Evolutionary conservation across 2,797 vertebrate species (phyloP).

Genomic region (Melopsittacus undulatus): DNA sequence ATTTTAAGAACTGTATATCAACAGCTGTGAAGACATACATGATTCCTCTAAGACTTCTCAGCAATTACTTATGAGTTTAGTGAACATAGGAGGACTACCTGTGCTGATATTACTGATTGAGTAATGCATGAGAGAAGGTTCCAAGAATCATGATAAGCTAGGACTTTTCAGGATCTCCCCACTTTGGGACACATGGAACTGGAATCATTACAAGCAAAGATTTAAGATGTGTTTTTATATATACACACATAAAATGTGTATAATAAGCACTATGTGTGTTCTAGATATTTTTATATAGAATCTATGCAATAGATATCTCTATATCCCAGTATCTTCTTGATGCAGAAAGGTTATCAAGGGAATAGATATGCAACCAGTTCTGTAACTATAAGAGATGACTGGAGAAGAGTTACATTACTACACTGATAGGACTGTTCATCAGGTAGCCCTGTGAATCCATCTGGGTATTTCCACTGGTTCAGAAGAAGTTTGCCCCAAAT

Average conservation of each 20-base stretch:
- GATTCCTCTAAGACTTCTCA: not conserved
- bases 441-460: not conserved
- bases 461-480: not conserved
- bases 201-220: not conserved
- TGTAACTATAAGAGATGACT: not conserved
- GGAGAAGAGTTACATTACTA: not conserved
- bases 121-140: not conserved
- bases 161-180: not conserved
- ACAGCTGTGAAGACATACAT: not conserved
- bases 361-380: not conserved
- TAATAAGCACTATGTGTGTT: not conserved
- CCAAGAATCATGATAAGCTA: not conserved
- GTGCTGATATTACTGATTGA: not conserved
- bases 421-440: not conserved
- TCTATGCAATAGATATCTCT: not conserved
- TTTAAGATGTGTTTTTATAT: not conserved
- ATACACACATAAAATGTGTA: not conserved
- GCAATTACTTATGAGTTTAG: not conserved
- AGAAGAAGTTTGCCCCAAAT: not conserved
- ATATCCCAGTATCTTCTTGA: not conserved
- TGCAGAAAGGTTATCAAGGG: not conserved
- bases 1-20: not conserved
- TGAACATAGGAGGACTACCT: not conserved
- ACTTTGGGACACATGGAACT: not conserved
- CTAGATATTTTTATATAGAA: too few species aligned